phyloP scores from a whole-genome alignment of 2,888 invertebrate genomes.

The Octodonta nipae region DNA sequence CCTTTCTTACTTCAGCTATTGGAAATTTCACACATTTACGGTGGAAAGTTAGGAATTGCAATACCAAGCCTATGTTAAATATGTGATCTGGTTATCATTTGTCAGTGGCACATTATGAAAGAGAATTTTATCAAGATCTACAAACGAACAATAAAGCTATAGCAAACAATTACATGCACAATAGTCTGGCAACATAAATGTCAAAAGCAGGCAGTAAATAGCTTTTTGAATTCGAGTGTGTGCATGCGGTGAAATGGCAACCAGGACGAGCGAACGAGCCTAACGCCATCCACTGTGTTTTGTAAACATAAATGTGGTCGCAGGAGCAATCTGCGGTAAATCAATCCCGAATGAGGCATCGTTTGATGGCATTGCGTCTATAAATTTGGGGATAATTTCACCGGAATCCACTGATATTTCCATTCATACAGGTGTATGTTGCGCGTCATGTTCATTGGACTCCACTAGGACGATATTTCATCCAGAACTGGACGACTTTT shows the following conservation, averaged over 20 bases:
- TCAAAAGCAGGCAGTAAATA: conserved; percentile 15
- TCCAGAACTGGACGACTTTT: too few species aligned
- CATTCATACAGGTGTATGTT: conserved; percentile 29
- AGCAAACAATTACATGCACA: conserved; percentile 16
- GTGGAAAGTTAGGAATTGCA: too few species aligned
- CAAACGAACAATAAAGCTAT: conserved; percentile 13
- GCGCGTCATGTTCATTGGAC: conserved; percentile 22
- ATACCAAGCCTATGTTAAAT: too few species aligned
- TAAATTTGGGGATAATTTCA: conserved; percentile 6
- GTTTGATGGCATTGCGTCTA: conserved; percentile 4
- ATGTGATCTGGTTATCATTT: too few species aligned
- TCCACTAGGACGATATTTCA: neutral
- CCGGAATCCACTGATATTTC: conserved; percentile 28
- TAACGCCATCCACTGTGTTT: conserved; percentile 3
- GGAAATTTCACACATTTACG: too few species aligned
- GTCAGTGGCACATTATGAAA: neutral
- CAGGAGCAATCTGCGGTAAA: conserved; percentile 30
- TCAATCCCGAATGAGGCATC: conserved; percentile 24
- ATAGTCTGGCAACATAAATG: conserved; percentile 15
- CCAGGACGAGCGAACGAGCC: neutral
- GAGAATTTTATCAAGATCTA: conserved; percentile 10
- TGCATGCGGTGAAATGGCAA: conserved; percentile 12
- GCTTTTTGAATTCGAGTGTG: conserved; percentile 16
- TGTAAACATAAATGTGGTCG: conserved; percentile 18
- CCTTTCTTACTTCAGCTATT: too few species aligned